Conservation (phyloP, 2,888 invertebrate genomes). For the Eretmocerus hayati region DNA sequence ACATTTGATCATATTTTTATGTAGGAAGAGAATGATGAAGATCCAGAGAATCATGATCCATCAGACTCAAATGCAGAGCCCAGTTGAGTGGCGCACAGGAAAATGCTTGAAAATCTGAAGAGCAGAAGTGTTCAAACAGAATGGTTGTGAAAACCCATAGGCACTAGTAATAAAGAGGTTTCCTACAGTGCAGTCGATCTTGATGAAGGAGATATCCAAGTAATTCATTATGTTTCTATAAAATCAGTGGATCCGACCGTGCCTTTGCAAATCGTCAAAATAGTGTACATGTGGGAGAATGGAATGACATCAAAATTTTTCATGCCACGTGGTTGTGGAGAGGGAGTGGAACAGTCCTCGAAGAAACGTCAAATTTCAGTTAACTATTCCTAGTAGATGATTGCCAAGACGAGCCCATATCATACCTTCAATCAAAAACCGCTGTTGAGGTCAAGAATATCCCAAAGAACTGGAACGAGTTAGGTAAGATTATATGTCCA, state of each 20-base stretch:
- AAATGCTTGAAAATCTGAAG: constrained; percentile 33
- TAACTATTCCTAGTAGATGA: constrained; percentile 69
- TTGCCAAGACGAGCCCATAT: constrained; percentile 62
- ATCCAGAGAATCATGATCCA: constrained; percentile 53
- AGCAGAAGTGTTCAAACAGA: constrained; percentile 47
- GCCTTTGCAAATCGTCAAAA: constrained; percentile 61
- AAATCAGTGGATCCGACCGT: constrained; percentile 61
- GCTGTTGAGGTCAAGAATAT: constrained; percentile 35
- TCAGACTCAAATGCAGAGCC: constrained; percentile 28
- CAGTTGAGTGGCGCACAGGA: constrained; percentile 17
- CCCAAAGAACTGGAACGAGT: constrained; percentile 58
- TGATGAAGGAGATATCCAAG: constrained; percentile 50
- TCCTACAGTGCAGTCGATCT: constrained; percentile 44
- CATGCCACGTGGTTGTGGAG: constrained; percentile 69
- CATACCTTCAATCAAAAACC: constrained; percentile 45
- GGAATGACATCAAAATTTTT: constrained; percentile 53
- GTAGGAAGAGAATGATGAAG: constrained; percentile 61
- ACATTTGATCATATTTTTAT: constrained; percentile 2
- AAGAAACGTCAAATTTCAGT: constrained; percentile 67
- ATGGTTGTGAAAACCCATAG: constrained; percentile 58
- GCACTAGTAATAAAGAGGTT: constrained; percentile 49
- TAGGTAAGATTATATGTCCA: constrained; percentile 54
- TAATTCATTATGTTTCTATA: constrained; percentile 67
- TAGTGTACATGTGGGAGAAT: constrained; percentile 71
- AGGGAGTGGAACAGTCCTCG: constrained; percentile 70